Conservation (phyloP, 1,140 invertebrate species). For the Ctenoplectra terminalis region DNA sequence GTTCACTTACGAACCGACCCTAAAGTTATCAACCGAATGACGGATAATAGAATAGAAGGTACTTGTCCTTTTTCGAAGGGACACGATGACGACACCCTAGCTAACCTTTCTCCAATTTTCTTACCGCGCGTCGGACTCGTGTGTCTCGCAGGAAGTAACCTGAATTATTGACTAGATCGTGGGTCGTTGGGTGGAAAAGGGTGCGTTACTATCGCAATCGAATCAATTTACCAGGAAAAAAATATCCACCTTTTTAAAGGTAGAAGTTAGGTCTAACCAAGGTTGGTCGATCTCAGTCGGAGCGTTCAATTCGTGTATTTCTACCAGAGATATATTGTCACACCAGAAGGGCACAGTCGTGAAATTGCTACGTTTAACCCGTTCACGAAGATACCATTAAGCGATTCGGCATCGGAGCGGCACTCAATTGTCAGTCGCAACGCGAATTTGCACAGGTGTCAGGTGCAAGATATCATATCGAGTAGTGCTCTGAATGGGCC, state of each 20-base stretch:
- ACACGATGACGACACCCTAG: background rate
- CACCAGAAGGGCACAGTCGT: background rate
- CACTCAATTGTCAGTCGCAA: constrained; percentile 34
- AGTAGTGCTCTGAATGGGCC: constrained; percentile 9
- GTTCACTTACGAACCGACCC: background rate
- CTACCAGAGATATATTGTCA: background rate
- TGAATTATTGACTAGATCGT: constrained; percentile 16
- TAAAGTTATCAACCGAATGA: background rate
- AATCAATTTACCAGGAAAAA: background rate
- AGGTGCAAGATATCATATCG: constrained; percentile 40
- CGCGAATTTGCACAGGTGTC: constrained; percentile 48
- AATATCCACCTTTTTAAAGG: too few species aligned
- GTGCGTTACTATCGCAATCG: background rate
- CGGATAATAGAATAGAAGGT: background rate
- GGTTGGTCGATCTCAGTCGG: too few species aligned
- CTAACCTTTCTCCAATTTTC: background rate
- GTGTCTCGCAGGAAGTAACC: constrained; percentile 15
- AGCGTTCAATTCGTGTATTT: too few species aligned
- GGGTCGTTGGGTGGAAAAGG: background rate
- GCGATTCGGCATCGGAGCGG: constrained; percentile 2
- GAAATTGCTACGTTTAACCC: background rate
- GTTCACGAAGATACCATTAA: background rate
- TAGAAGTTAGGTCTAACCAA: too few species aligned
- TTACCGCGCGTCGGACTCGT: too few species aligned
- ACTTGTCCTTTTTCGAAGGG: background rate